Conservation (phyloP, 2,797 vertebrate species). For the Intellagama lesueurii region DNA sequence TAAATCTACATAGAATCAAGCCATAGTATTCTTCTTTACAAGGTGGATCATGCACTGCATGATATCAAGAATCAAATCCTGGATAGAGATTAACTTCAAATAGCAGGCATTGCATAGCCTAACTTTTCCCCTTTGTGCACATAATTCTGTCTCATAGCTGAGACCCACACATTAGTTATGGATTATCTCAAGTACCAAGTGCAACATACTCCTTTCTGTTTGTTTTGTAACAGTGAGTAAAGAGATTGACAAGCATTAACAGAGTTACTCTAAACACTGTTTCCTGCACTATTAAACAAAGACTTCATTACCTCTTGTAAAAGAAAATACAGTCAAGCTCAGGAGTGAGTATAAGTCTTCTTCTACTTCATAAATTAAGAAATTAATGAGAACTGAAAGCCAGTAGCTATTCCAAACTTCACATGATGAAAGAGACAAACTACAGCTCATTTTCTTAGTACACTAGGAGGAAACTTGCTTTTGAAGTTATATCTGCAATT, state of each 20-base stretch:
- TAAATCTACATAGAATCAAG: neutral
- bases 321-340: conserved; percentile 52
- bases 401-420: neutral
- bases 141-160: conserved; percentile 29
- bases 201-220: conserved; percentile 62
- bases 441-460: neutral
- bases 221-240: conserved; percentile 56
- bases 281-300: conserved; percentile 57
- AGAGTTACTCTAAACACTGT: conserved; percentile 63
- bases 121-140: conserved; percentile 1
- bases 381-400: conserved; percentile 30
- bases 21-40: neutral
- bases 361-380: conserved; percentile 38
- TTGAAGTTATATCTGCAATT: neutral
- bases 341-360: conserved; percentile 32
- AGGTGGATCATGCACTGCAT: neutral
- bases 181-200: conserved; percentile 50
- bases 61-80: conserved; percentile 4
- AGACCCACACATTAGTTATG: conserved; percentile 35
- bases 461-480: neutral
- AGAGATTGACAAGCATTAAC: conserved; percentile 65
- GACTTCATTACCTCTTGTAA: conserved; percentile 51
- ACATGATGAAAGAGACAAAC: neutral
- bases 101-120: neutral
- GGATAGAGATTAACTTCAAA: conserved; percentile 3